Base-by-base conservation (phyloP, 1,140 invertebrate genomes). In the Macrosteles quadrilineatus region DNA sequence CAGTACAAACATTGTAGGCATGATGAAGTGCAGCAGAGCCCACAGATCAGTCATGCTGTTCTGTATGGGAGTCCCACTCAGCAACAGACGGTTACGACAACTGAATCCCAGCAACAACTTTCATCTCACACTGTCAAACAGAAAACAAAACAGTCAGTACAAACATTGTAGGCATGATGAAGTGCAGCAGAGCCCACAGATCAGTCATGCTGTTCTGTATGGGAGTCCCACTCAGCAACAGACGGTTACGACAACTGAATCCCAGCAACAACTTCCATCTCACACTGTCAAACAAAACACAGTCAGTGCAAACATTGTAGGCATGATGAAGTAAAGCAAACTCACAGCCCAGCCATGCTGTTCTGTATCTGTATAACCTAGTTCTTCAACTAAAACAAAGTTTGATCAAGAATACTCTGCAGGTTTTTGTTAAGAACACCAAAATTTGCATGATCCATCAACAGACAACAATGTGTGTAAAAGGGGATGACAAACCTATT, bases 271-370 rank as follows among this genome's bases (percentile, higher is more conserved):
- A 85, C 80, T 99, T 98, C 98, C 98, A 99, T 19, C 98, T 84
- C 81, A 94, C 91, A 80, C 94, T 96, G 67, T n/a, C n/a, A n/a
- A n/a, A n/a, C n/a, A n/a, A n/a, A n/a, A n/a, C n/a, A n/a, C n/a
- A n/a, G n/a, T n/a, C n/a, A n/a, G n/a, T n/a, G n/a, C 95, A 79
- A 99, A 99, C 19, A 99, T 85, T 53, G 96, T 94, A 0, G 98
- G 98, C 98, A 99, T 99, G 70, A 99, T 96, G 78, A 99, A 99
- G 83, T 99, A 97, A 70, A 99, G 85, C 59, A 99, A 82, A 97
- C 97, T 97, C 97, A 99, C 36, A 99, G 81, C 81, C 98, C 98
- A 72, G 96, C 97, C 90, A 99, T 94, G 77, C 92, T 97, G 79
- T 99, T 99, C 83, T 99, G 98, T 74, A 99, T 95, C 78, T 87